Evolutionary conservation across 1,140 invertebrate genomes (phyloP).

Genomic region (Cydia strobilella): DNA sequence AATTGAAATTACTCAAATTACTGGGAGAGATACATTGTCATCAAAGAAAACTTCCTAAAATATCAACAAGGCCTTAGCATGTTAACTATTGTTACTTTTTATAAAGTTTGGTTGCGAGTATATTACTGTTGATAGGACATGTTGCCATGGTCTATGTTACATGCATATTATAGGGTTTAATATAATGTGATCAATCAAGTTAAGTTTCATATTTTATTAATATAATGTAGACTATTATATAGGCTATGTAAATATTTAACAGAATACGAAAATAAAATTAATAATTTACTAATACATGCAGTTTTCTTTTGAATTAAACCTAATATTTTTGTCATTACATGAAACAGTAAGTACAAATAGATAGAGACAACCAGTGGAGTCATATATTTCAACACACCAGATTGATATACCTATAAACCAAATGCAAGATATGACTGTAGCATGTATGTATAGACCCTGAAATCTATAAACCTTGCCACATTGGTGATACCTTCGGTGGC

Average conservation of each 20-base stretch:
- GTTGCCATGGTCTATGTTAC: constrained; percentile 43
- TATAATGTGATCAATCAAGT: constrained; percentile 70
- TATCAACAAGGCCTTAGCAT: constrained; percentile 57
- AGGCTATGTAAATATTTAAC: constrained; percentile 77
- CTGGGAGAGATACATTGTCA: background rate
- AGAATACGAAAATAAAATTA: constrained; percentile 75
- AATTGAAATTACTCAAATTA: background rate
- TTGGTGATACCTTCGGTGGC: too few species aligned
- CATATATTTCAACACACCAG: too few species aligned
- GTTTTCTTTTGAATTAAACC: constrained; percentile 37
- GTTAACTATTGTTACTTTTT: constrained; percentile 56
- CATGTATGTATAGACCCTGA: too few species aligned
- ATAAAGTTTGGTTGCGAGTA: constrained; percentile 53
- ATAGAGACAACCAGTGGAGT: too few species aligned
- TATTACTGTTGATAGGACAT: constrained; percentile 54
- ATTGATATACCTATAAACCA: too few species aligned
- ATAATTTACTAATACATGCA: constrained; percentile 69
- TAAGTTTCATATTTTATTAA: constrained; percentile 78
- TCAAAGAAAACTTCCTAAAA: constrained; percentile 32
- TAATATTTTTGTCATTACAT: too few species aligned
- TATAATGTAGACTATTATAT: constrained; percentile 61
- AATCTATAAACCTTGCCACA: too few species aligned
- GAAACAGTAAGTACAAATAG: too few species aligned
- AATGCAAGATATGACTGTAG: too few species aligned
- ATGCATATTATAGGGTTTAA: constrained; percentile 54